phyloP scores from a whole-genome alignment of 2,113 vertebrate genomes.

The Grallaria varia region DNA sequence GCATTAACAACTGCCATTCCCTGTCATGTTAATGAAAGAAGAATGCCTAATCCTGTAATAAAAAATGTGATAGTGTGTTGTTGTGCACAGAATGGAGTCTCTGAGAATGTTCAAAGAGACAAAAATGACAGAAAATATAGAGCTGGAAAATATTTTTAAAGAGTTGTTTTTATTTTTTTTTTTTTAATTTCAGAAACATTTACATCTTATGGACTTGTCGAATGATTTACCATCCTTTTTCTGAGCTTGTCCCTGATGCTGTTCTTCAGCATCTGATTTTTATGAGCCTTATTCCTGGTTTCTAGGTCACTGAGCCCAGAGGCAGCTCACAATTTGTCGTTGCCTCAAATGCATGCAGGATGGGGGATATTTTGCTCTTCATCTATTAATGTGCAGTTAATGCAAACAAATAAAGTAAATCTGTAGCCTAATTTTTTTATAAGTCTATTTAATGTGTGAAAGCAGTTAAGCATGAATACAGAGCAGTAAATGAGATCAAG shows the following conservation, averaged over 20 bases:
- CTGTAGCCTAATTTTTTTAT: background rate
- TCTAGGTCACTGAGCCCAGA: constrained; percentile 62
- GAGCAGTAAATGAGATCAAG: background rate
- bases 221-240: constrained; percentile 53
- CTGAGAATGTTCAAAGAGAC: background rate
- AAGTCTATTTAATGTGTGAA: background rate
- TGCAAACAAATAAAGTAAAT: constrained; percentile 16
- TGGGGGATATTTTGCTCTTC: background rate
- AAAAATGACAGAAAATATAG: background rate
- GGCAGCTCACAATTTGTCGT: constrained; percentile 18
- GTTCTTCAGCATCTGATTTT: constrained; percentile 56
- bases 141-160: constrained; percentile 2
- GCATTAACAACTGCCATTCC: background rate
- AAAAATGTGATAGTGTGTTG: background rate
- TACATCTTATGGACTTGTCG: constrained; percentile 45
- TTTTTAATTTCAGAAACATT: constrained; percentile 2
- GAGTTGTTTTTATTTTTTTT: background rate
- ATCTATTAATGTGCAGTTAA: constrained; percentile 20
- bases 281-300: constrained; percentile 51
- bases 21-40: background rate
- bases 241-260: constrained; percentile 26
- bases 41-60: background rate
- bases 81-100: background rate
- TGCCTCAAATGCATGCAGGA: background rate
- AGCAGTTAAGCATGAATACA: background rate